Base-by-base conservation (phyloP, 2,888 invertebrate species). In the Leucoptera coffeella region DNA sequence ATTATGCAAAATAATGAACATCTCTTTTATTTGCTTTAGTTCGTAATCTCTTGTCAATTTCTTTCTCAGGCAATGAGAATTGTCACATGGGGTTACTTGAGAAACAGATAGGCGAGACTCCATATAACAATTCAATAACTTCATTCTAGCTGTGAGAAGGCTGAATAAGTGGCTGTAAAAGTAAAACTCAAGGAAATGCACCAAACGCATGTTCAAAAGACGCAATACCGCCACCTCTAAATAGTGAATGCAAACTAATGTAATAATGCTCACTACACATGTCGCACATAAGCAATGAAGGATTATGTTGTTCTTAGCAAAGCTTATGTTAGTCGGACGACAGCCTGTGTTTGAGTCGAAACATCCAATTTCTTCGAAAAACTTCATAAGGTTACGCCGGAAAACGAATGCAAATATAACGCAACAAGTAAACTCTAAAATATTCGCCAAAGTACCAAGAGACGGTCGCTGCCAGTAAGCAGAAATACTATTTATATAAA, bases 121-220 rank as follows among this genome's bases (percentile, higher is more conserved):
- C 36, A 59, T 43, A 17, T 42, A 47, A 28, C 45, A 41, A 27
- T 52, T 53, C 8, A 60, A 52, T 27, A 50, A 32, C 23, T 42
- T 47, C 17, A 60, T 26, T 17, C 58, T 39, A 2, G 51, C 48
- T 8, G 40, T 35, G 0, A 57, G 39, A 6, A 56, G 40, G 25
- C 45, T 51, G 0, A 58, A 30, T 2, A 59, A 38, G 31, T 60
- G 56, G 0, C 50, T 56, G 24, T 44, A 47, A 22, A 42, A 60
- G 34, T 47, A 37, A 4, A 51, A 32, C 33, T 59, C 58, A 2
- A 46, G 12, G 2, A 42, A 33, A 30, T 44, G 41, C 7, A 43
- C 32, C 1, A 47, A 15, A 20, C 41, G 37, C 1, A 44, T 22
- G 1, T 42, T 40, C 8, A 48, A 24, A 8, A 38, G 33, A 30